A percentile compares a stretch with the other conserved stretches of the same genome.
Conservation (phyloP, 2,797 vertebrate genomes). For the Mallotus villosus region DNA sequence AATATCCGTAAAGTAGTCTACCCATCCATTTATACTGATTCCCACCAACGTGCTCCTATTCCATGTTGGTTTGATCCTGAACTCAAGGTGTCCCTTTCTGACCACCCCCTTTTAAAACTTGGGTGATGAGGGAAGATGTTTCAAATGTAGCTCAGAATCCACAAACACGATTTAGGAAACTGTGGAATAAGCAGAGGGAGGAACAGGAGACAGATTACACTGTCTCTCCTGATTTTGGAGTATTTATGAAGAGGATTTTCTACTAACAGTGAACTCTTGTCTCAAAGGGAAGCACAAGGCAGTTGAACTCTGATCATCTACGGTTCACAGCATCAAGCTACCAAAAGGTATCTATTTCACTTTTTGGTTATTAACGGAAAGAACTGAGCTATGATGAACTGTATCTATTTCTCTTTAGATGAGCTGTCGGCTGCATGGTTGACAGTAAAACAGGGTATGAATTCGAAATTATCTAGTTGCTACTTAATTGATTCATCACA, state of each 20-base stretch:
- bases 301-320: too few species aligned
- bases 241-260: slow-evolving; percentile 59
- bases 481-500: slow-evolving; percentile 25
- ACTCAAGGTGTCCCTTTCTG: slow-evolving; percentile 41
- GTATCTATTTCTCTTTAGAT: slow-evolving; percentile 10
- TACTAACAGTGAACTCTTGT: slow-evolving; percentile 47
- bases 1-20: too few species aligned
- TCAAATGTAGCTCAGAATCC: slow-evolving; percentile 33
- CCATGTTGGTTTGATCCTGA: slow-evolving; percentile 34
- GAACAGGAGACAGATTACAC: slow-evolving; percentile 36
- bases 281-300: slow-evolving; percentile 16
- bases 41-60: neutral
- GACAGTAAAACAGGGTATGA: neutral
- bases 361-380: neutral
- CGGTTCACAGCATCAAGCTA: too few species aligned
- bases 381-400: slow-evolving; percentile 7
- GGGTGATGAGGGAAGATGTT: slow-evolving; percentile 45
- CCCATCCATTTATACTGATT: too few species aligned
- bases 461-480: neutral
- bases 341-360: too few species aligned
- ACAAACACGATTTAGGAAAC: slow-evolving; percentile 52
- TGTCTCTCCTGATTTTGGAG: slow-evolving; percentile 53
- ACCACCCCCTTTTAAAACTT: slow-evolving; percentile 47
- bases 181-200: slow-evolving; percentile 40
- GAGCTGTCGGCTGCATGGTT: neutral